Percentiles rank a stretch among this genome's conserved stretches.
Conservation (phyloP, 2,888 invertebrate genomes). For the Erynnis tages region DNA sequence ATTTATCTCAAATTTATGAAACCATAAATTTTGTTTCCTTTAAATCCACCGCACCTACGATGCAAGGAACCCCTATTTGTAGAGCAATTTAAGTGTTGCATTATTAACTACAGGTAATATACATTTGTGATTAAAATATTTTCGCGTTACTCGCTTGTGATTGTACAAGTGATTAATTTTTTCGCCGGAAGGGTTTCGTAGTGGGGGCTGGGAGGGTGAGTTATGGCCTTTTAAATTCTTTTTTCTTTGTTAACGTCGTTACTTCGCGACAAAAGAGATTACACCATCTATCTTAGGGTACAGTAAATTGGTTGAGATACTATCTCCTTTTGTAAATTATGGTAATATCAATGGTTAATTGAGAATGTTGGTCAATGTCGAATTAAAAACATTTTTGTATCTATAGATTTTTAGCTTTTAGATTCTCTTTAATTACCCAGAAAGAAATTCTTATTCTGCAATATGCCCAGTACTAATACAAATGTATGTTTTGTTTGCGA, state of each 20-base stretch:
- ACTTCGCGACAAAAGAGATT: conserved; percentile 70
- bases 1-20: no score
- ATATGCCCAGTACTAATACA: no score
- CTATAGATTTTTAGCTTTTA: background rate
- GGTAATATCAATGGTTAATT: conserved; percentile 26
- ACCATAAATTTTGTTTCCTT: no score
- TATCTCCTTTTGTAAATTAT: conserved; percentile 39
- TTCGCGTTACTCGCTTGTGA: background rate
- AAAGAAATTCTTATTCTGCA: no score
- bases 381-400: background rate
- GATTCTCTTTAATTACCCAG: no score
- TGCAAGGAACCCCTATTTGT: no score
- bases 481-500: no score
- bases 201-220: conserved; percentile 47
- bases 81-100: no score
- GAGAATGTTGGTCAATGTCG: conserved; percentile 16
- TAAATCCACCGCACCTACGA: no score
- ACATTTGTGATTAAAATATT: no score
- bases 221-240: conserved; percentile 73
- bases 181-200: conserved; percentile 52
- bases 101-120: no score
- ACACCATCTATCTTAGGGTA: conserved; percentile 63
- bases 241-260: conserved; percentile 68
- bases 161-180: conserved; percentile 26
- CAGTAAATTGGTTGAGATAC: conserved; percentile 52